phyloP scores from a whole-genome alignment of 1,140 invertebrate species.

The Trachymyrmex cornetzi region DNA sequence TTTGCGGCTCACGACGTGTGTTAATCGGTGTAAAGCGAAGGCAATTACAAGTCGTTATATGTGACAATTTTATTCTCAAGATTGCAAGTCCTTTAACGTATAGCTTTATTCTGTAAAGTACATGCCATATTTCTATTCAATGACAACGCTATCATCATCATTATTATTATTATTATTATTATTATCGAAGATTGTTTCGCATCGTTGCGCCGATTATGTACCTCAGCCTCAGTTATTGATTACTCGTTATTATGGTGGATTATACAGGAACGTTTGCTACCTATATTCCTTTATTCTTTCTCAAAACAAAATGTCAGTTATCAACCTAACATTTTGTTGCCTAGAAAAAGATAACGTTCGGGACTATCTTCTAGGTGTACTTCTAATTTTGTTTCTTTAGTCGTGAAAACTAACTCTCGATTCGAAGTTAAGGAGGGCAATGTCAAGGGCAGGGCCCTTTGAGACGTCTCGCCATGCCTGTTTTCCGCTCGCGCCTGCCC shows the following conservation, averaged over 20 bases:
- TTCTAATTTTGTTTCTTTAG: not conserved
- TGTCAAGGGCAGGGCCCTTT: constrained; percentile 54
- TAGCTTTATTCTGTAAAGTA: not conserved
- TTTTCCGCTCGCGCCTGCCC: constrained; percentile 59
- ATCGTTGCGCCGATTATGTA: constrained; percentile 19
- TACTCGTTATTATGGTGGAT: constrained; percentile 40
- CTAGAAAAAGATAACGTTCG: not conserved
- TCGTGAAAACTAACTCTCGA: not conserved
- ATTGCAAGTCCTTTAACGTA: not conserved
- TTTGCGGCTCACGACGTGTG: not conserved
- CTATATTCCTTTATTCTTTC: not conserved
- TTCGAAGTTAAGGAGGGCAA: not conserved
- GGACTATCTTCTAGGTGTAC: not conserved
- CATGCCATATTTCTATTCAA: not conserved
- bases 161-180: constrained; percentile 43
- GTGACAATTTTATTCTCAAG: not conserved
- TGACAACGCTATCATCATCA: constrained; percentile 45
- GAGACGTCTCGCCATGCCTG: constrained; percentile 29
- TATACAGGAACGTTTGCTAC: constrained; percentile 38
- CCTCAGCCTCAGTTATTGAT: constrained; percentile 59
- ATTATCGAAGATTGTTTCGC: constrained; percentile 2
- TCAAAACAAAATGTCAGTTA: not conserved
- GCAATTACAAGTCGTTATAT: constrained; percentile 13
- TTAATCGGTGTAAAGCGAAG: not conserved
- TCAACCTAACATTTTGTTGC: not conserved